Evolutionary conservation across 2,888 invertebrate species (phyloP).

Genomic region (Arge pagana): DNA sequence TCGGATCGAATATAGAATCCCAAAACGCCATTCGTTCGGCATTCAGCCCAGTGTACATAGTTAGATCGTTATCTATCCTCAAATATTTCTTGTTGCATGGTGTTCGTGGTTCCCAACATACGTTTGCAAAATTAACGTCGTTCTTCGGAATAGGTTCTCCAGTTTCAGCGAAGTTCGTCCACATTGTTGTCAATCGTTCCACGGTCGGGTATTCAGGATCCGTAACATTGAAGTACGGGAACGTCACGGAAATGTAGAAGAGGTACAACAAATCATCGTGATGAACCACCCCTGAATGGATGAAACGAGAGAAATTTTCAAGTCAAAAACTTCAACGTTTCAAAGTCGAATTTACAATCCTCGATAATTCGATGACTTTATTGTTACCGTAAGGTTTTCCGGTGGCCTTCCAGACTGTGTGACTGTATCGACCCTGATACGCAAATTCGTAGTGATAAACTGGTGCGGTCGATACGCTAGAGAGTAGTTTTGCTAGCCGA

Average conservation of each 20-base stretch:
- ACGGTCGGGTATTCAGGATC: conserved; percentile 59
- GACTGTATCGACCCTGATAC: conserved; percentile 67
- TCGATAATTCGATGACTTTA: neutral
- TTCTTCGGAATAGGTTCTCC: conserved; percentile 60
- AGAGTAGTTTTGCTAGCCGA: conserved; percentile 65
- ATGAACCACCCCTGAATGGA: conserved; percentile 56
- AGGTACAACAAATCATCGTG: conserved; percentile 63
- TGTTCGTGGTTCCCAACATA: conserved; percentile 56
- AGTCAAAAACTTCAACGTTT: neutral
- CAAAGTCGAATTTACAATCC: neutral
- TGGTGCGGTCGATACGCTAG: conserved; percentile 61
- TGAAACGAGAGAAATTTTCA: neutral
- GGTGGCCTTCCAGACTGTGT: conserved; percentile 62
- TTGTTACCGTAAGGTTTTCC: conserved; percentile 59
- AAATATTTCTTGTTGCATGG: conserved; percentile 53
- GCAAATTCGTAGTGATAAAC: conserved; percentile 69
- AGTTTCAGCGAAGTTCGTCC: conserved; percentile 57
- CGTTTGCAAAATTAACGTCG: conserved; percentile 46
- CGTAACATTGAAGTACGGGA: conserved; percentile 54
- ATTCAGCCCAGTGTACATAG: conserved; percentile 52
- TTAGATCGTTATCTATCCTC: conserved; percentile 53
- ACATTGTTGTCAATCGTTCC: conserved; percentile 54
- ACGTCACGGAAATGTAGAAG: conserved; percentile 50
- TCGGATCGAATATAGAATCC: too few relatives aligned
- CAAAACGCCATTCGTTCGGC: conserved; percentile 55